Evolutionary conservation across 2,113 vertebrate species (phyloP), one percentile per base, ranked within the genome.

Genomic region (human (Homo sapiens)): DNA sequence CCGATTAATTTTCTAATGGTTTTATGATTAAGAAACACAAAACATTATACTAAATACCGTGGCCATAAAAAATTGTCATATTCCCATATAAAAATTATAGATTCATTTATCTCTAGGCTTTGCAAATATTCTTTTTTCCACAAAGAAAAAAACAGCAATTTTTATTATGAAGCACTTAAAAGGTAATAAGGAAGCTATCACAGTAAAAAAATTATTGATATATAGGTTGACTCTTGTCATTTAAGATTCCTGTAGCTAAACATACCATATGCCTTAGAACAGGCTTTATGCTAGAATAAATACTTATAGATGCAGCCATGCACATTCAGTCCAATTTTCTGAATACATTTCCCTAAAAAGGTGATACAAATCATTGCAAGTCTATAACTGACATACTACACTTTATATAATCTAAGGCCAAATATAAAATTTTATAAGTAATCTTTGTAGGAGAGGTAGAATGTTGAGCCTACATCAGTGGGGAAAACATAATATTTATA

Each of bases 381-480:
- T 64, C 55, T 81, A 55, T 32, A 35, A 66, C 2, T 61, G 22
- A 78, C 48, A 94, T 40, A 66, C 73, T 91, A 89, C 68, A 89
- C 40, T 17, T 89, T 75, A 64, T 59, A 52, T 82, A 43, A 86
- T 55, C 13, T 73, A 93, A 97, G 38, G 23, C 27, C 55, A 97
- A 96, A 85, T 83, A 20, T 92, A 94, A 97, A 97, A 87, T 87
- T 55, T 11, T 27, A 85, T 91, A 90, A 93, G 35, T 86, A 88
- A 73, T 78, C 86, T 48, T 93, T 83, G 12, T 75, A 93, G 35
- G 32, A 75, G 43, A 90, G 7, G 55, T 75, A 73, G n/a, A 93
- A 81, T 93, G 38, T 59, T 73, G 97, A 90, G 20, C 17, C 25
- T 45, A 81, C 3, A 68, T 27, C 83, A 14, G 17, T 88, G 30